Evolutionary conservation across 2,797 vertebrate species (phyloP).

Genomic region (Fratercula arctica): DNA sequence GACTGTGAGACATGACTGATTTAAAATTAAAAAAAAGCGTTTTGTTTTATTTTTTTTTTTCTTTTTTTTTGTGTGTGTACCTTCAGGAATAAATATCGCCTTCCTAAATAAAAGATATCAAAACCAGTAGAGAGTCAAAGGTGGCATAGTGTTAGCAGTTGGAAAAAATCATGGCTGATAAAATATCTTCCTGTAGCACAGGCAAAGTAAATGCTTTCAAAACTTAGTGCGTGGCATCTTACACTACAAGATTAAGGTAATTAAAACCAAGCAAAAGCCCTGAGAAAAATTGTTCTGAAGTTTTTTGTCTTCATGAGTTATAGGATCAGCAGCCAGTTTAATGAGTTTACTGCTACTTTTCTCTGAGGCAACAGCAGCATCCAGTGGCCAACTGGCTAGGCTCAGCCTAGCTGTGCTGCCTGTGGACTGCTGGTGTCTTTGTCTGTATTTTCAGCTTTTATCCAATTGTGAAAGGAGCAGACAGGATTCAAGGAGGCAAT

Average conservation of each 20-base stretch:
- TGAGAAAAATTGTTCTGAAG: conserved; percentile 39
- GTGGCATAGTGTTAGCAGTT: neutral
- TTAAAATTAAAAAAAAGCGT: neutral
- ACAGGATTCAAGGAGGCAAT: neutral
- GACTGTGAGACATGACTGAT: neutral
- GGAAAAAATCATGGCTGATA: conserved; percentile 4
- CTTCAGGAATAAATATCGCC: neutral
- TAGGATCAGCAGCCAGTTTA: conserved; percentile 54
- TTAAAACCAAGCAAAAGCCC: conserved; percentile 26
- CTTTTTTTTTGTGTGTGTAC: fast-evolving
- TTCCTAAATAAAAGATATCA: neutral
- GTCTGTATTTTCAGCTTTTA: conserved; percentile 6
- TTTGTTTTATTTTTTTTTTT: too few species aligned
- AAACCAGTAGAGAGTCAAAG: neutral
- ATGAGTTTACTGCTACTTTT: conserved; percentile 53
- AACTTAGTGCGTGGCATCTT: neutral
- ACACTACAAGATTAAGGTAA: conserved; percentile 11
- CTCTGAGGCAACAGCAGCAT: conserved; percentile 49
- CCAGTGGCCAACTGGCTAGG: conserved; percentile 34
- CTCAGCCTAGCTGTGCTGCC: neutral
- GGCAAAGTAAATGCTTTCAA: neutral
- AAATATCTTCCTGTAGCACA: neutral
- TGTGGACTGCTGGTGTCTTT: neutral
- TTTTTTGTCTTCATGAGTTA: conserved; percentile 27
- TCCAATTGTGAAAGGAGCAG: neutral